phyloP scores from a whole-genome alignment of 2,797 vertebrate species.

The Borostomias antarcticus region DNA sequence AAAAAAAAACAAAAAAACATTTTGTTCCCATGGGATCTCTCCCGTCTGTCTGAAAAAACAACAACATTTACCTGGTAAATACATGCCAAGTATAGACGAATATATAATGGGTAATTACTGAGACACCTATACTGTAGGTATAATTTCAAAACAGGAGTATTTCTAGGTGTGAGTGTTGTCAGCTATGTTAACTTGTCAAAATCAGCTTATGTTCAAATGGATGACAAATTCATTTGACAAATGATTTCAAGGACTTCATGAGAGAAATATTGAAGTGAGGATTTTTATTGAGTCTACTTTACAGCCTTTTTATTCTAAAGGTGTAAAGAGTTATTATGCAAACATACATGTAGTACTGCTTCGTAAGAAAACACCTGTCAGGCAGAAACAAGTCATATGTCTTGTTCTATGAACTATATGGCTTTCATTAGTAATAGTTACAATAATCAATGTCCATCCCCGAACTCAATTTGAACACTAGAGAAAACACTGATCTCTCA shows the following conservation, averaged over 20 bases:
- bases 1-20: too few species aligned
- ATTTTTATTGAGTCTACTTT: slow-evolving; percentile 6
- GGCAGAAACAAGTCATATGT: slow-evolving; percentile 40
- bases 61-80: too few species aligned
- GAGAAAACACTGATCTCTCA: slow-evolving; percentile 50
- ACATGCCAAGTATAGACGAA: too few species aligned
- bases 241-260: slow-evolving; percentile 1
- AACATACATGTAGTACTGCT: slow-evolving; percentile 31
- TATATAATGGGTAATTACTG: too few species aligned
- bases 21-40: too few species aligned
- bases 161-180: too few species aligned
- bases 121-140: too few species aligned
- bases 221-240: too few species aligned
- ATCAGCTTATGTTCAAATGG: too few species aligned
- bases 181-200: too few species aligned
- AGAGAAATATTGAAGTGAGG: not conserved
- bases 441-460: slow-evolving; percentile 38
- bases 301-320: not conserved
- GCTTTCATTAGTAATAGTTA: slow-evolving; percentile 64
- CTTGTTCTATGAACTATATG: slow-evolving; percentile 54
- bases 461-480: slow-evolving; percentile 45
- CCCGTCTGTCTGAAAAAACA: too few species aligned
- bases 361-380: slow-evolving; percentile 30
- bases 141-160: too few species aligned
- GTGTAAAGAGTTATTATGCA: slow-evolving; percentile 46